A percentile compares a stretch with the other conserved stretches of the same genome.
Conservation (phyloP, 2,888 invertebrate species). For the Melieria crassipennis region DNA sequence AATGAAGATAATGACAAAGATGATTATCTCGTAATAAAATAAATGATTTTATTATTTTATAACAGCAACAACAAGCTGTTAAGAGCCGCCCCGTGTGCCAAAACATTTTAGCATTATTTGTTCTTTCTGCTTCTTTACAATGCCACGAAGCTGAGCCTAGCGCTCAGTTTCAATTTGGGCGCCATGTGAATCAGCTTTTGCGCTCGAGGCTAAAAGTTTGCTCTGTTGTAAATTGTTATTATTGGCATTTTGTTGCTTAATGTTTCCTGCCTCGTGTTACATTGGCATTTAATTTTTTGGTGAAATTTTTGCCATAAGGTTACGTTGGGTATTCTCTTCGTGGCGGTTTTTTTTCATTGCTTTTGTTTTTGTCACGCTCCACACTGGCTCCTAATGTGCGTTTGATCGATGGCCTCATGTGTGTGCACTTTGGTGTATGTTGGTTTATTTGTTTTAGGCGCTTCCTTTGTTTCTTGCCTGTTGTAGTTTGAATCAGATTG, state of each 20-base stretch:
- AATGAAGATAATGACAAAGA: slow-evolving; percentile 57
- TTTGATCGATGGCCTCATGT: slow-evolving; percentile 30
- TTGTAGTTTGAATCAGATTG: too few species aligned
- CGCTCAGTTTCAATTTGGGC: too few species aligned
- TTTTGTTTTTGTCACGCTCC: neutral
- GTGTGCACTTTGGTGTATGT: neutral
- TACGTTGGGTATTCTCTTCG: neutral
- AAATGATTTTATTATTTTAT: slow-evolving; percentile 42
- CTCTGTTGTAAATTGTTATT: too few species aligned
- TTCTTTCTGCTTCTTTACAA: too few species aligned
- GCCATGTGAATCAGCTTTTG: neutral
- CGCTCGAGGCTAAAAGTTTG: neutral
- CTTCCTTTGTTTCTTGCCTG: neutral
- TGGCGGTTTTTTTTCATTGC: neutral
- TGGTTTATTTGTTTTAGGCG: neutral
- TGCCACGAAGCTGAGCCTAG: too few species aligned
- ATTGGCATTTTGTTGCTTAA: too few species aligned
- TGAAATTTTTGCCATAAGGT: neutral
- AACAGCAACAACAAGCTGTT: slow-evolving; percentile 6
- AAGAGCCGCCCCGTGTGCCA: too few species aligned
- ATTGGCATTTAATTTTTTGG: slow-evolving; percentile 1
- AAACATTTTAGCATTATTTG: too few species aligned
- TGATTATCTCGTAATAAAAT: slow-evolving; percentile 41
- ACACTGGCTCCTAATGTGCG: slow-evolving; percentile 25
- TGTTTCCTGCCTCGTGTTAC: neutral